Conservation (phyloP, 2,113 vertebrate species). For the Petaurus breviceps region DNA sequence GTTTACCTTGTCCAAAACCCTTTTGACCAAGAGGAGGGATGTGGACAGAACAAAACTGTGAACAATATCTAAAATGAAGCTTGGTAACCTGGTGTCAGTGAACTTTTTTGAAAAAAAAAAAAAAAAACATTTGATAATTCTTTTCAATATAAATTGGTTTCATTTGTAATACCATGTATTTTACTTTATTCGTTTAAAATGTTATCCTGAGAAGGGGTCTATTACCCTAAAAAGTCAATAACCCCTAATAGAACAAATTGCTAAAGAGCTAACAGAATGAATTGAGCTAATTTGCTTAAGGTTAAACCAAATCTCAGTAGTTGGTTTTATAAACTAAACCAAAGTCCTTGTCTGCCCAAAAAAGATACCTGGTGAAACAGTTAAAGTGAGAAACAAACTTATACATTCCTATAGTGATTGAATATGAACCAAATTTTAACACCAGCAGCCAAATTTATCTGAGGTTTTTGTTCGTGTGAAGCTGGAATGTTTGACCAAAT, state of each 20-base stretch:
- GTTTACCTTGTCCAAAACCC: not conserved
- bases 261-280: not conserved
- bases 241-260: not conserved
- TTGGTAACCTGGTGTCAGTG: not conserved
- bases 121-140: not conserved
- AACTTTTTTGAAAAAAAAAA: conserved; percentile 25
- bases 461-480: not conserved
- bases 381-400: conserved; percentile 62
- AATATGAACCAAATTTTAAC: conserved; percentile 50
- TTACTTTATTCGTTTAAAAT: not conserved
- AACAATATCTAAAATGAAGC: not conserved
- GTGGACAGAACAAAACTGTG: not conserved
- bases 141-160: not conserved
- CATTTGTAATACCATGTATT: not conserved
- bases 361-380: conserved; percentile 61
- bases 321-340: conserved; percentile 58
- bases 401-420: conserved; percentile 57
- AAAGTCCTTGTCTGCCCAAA: conserved; percentile 39
- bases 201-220: not conserved
- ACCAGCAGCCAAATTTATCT: conserved; percentile 28
- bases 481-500: not conserved
- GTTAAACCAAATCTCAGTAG: conserved; percentile 50
- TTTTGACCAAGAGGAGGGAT: not conserved
- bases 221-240: not conserved
- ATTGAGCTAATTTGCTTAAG: conserved; percentile 48